Evolutionary conservation across 1,140 invertebrate species (phyloP), one percentile per base, ranked within the genome.

Genomic region (Drosophila persimilis): DNA sequence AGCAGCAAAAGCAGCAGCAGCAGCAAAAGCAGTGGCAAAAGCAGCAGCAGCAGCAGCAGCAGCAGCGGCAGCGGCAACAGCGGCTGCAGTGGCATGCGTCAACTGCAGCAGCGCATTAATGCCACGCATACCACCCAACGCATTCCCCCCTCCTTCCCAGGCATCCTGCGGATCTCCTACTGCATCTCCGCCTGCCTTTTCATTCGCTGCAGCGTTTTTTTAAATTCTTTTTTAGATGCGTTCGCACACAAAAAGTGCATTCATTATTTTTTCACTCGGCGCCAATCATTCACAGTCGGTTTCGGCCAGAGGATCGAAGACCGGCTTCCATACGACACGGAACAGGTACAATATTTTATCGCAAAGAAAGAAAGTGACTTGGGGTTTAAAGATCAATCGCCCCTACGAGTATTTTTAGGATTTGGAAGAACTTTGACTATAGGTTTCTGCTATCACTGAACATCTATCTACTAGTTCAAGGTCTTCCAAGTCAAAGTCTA

Each of bases 221-320:
- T 20, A 57, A 39, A 65, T 46, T 50, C 57, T 71, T 84, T 80
- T 80, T 80, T 80, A 81, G 78, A 67, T 77, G 78, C 78, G 67
- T 77, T 77, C 20, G 6, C 26, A 48, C 54, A 26, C 65, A 63
- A 59, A 58, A 66, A 73, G 43, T 61, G 48, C 44, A 67, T 52
- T 60, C 50, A 51, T 59, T 74, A 60, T 69, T 60, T 70, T 55
- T 80, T 63, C 20, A 31, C 55, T 17, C 41, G 59, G 22, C 50
- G 47, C 45, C 52, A 43, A 46, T 80, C 67, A 77, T 77, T 76
- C 48, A 76, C 57, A 62, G 9, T 45, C 15, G 60, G 26, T 3
- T 3, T 15, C 29, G 41, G 15, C 4, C 8, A n/a, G 3, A 39
- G 11, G 35, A 39, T 39, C 4, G 8, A 13, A 39, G 2, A 11